phyloP scores from a whole-genome alignment of 23 tunicate species.

The Styela plicata region DNA sequence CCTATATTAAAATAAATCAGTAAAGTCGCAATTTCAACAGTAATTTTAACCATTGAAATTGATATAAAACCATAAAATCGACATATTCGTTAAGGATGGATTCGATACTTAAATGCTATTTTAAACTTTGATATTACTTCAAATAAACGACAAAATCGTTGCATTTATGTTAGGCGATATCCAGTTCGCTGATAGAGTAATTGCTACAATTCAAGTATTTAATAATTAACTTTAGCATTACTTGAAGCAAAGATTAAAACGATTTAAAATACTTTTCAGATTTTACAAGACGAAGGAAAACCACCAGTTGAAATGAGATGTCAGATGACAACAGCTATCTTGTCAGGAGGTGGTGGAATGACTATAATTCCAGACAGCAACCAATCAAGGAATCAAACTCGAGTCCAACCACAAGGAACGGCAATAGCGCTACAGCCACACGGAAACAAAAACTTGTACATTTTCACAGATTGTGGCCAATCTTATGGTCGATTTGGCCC shows the following conservation, averaged over 20 bases:
- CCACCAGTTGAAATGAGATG: constrained; percentile 23
- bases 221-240: no score
- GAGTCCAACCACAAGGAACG: constrained; percentile 2
- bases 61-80: no score
- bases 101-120: no score
- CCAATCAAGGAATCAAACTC: neutral
- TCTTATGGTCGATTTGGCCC: constrained; percentile 74
- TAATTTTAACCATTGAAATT: no score
- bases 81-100: no score
- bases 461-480: constrained; percentile 83
- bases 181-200: no score
- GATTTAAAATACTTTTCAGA: neutral
- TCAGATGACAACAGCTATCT: constrained; percentile 4
- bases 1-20: no score
- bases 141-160: no score
- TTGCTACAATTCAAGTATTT: constrained; percentile 3
- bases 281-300: constrained; percentile 14
- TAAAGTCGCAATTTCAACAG: no score
- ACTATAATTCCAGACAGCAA: neutral
- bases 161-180: no score
- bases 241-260: neutral
- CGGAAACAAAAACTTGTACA: constrained; percentile 45
- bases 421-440: constrained; percentile 3
- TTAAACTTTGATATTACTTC: no score
- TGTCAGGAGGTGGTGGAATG: neutral